Evolutionary conservation across 2,797 vertebrate genomes (phyloP), one percentile per base, ranked within the genome.

Genomic region (Gymnodraco acuticeps): DNA sequence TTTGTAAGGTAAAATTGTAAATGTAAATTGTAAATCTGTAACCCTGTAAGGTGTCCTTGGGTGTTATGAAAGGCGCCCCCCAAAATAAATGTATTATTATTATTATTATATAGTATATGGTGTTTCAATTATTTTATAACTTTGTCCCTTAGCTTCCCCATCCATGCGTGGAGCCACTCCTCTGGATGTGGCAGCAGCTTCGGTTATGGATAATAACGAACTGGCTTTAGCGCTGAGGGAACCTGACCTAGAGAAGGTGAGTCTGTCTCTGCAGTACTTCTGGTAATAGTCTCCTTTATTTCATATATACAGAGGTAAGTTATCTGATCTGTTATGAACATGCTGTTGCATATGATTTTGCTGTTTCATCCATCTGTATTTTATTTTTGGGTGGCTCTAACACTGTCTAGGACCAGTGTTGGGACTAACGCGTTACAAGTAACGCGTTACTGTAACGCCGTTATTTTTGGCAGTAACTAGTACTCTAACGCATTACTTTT

Each of bases 171-270:
- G 98, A 19, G 97, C 97, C 52, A 99, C 98, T 55, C 98, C 98
- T 17, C 92, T 99, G 84, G 98, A 99, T 51, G 98, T 99, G 81
- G 98, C 96, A 0, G 98, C 98, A 14, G 98, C 98, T 0, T 99
- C 98, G 0, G 97, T 99, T 53, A 99, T 99, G 98, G 98, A 99
- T 89, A 99, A 99, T 86, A 97, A 99, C 19, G 97, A 99, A 85
- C 94, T 99, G 72, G 97, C 97, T 7, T 86, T 99, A 64, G 95
- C 96, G 4, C 90, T 99, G 48, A 96, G 95, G 47, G 97, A 99
- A 77, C 93, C 95, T 3, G 96, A 98, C 85, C 88, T 99, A 47
- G 96, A 98, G 78, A 99, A 98, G 95, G 97, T 79, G 27, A 69
- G 23, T 67, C 17, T 56, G 10, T 70, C 23, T 52, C 52, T 9